Conservation (phyloP, 2,113 vertebrate genomes). For the Pygoscelis adeliae region DNA sequence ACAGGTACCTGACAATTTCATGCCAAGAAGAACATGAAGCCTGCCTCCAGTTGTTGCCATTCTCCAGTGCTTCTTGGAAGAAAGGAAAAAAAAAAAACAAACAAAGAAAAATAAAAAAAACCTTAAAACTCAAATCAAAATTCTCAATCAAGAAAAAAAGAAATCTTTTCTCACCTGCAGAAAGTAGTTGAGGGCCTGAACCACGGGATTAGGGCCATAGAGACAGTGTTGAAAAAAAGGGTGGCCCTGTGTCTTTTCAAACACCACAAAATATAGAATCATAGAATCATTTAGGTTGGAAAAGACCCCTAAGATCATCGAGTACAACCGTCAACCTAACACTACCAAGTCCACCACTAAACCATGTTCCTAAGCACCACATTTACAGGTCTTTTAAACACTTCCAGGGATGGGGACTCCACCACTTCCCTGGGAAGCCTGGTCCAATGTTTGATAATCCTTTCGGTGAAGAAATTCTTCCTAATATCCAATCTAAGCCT, state of each 20-base stretch:
- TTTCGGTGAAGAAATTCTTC: rapidly evolving
- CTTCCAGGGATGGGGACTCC: not conserved
- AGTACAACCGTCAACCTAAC: not conserved
- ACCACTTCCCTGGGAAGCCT: not conserved
- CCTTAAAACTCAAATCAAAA: not conserved
- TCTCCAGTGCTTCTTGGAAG: not conserved
- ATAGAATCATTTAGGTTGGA: not conserved
- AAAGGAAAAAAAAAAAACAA: rapidly evolving
- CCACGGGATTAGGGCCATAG: too few species aligned
- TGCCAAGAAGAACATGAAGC: not conserved
- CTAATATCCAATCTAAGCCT: not conserved
- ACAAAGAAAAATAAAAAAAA: not conserved
- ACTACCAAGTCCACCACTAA: not conserved
- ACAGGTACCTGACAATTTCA: not conserved
- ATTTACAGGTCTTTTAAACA: not conserved
- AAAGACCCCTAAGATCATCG: not conserved
- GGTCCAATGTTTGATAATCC: not conserved
- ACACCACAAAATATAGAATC: not conserved
- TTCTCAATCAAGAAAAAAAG: not conserved
- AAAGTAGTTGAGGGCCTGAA: not conserved
- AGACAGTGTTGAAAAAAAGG: not conserved
- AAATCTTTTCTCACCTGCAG: not conserved
- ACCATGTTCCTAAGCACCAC: too few species aligned
- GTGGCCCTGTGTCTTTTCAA: not conserved
- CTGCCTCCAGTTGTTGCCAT: not conserved